phyloP scores from a whole-genome alignment of 2,113 vertebrate species.

The Danionella cerebrum region DNA sequence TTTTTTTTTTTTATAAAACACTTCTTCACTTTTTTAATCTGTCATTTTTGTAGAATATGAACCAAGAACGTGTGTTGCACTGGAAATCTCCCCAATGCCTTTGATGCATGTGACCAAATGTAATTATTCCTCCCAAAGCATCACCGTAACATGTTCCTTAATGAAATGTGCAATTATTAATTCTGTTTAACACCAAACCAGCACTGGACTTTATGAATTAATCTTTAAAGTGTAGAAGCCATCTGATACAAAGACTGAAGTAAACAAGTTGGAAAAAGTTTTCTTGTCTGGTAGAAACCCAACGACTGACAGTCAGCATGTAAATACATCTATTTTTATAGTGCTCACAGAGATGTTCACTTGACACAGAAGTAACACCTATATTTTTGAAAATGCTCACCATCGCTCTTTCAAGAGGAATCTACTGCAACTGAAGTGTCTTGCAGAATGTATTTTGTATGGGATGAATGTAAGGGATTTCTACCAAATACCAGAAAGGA shows the following conservation, averaged over 20 bases:
- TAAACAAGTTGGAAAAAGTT: neutral
- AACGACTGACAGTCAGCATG: constrained; percentile 46
- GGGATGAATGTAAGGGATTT: constrained; percentile 61
- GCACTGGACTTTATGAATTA: neutral
- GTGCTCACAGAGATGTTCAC: constrained; percentile 35
- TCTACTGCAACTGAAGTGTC: constrained; percentile 46
- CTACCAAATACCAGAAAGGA: constrained; percentile 53
- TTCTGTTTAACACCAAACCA: neutral
- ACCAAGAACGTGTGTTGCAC: neutral
- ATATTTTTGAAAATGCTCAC: constrained; percentile 58
- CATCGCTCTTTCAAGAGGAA: constrained; percentile 35
- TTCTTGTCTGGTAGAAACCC: neutral
- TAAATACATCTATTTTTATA: constrained; percentile 62
- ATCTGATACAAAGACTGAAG: too few relatives aligned
- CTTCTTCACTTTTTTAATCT: neutral
- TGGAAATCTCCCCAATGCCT: neutral
- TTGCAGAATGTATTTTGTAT: constrained; percentile 70
- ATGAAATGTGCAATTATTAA: neutral
- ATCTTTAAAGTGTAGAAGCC: neutral
- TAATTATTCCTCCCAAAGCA: neutral
- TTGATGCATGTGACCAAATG: neutral
- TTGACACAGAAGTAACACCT: constrained; percentile 34
- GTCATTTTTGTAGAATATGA: too few relatives aligned
- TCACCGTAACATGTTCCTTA: neutral
- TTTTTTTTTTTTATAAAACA: too few relatives aligned